These are phyloP conservation scores for Charadrius vociferus DNA, from an alignment of 2,113 vertebrate genomes.

Conservation along the genomic window DNA sequence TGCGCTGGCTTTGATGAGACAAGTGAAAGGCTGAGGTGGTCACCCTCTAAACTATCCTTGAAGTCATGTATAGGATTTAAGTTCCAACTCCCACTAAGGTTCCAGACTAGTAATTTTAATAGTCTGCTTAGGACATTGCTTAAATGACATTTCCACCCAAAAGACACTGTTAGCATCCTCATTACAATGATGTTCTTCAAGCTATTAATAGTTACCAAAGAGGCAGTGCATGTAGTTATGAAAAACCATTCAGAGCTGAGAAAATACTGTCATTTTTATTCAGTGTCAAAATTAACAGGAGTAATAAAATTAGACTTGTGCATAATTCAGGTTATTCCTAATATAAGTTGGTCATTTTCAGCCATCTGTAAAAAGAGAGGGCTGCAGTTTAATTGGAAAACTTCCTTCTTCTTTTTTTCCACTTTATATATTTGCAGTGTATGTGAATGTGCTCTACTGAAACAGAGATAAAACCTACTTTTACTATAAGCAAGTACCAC, in stretches of 20 bases:
- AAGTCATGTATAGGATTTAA: not conserved
- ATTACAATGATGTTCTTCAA: not conserved
- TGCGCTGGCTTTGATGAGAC: not conserved
- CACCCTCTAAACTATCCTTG: not conserved
- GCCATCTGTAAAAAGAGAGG: not conserved
- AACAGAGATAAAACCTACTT: not conserved
- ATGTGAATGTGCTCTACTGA: not conserved
- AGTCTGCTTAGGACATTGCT: not conserved
- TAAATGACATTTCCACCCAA: not conserved
- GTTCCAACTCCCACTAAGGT: not conserved
- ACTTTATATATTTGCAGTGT: not conserved
- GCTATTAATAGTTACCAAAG: not conserved
- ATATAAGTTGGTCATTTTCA: not conserved
- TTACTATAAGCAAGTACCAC: not conserved
- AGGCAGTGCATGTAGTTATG: not conserved
- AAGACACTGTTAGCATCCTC: not conserved
- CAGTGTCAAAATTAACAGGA: slow-evolving; percentile 29
- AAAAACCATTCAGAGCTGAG: not conserved
- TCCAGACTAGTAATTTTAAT: not conserved
- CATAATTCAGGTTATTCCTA: slow-evolving; percentile 48
- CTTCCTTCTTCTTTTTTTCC: not conserved
- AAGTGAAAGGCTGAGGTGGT: not conserved
- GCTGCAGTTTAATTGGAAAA: not conserved
- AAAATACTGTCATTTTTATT: slow-evolving; percentile 17
- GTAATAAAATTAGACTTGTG: slow-evolving; percentile 41